Evolutionary conservation across 1,140 invertebrate genomes (phyloP), one percentile per base, ranked within the genome.

Genomic region (Teleogryllus occipitalis): DNA sequence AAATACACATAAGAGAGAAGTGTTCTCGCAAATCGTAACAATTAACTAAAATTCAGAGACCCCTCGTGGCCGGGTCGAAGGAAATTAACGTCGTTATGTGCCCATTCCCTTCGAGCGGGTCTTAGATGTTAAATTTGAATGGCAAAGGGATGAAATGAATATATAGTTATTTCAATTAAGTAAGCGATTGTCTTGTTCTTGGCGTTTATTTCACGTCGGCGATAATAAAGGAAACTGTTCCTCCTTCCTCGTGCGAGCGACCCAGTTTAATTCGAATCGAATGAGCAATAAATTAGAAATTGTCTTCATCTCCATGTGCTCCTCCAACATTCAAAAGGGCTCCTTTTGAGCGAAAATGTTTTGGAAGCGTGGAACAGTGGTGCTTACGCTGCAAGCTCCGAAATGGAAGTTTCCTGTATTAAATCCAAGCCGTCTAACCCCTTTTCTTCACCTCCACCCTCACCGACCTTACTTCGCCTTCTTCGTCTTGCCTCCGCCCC

Each of bases 321-420:
- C 54, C 54, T 65, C 18, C 7, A 18, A 65, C 54, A 65, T 65
- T 65, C 54, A 65, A 65, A 65, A 18, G 54, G 18, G 54, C 54
- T 65, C 54, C 54, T 65, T 10, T 18, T 65, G 10, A 65, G 18
- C 54, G 10, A 65, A 65, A 65, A 65, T 65, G 54, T 65, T 65
- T 65, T 65, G 54, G 54, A 65, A 65, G 54, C 54, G 18, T 18
- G 54, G 54, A 65, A 65, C 54, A 65, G 54, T 18, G 54, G 54
- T 65, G 54, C 54, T 65, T 65, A 65, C 54, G 54, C 54, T 65
- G 54, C 54, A 65, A 65, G 54, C 54, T 10, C 18, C 54, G 54
- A 65, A 65, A 65, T 65, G 54, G 54, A 65, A 65, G 54, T 65
- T 65, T 65, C 54, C 54, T 65, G 54, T 65, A 65, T 65, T 65